These are phyloP conservation scores for Mus musculus DNA, from an alignment of 2,113 vertebrate species.

Conservation along the genomic window GRCm39 chr6:144687001-144687500, in stretches of 20 bases:
- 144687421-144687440: not conserved
- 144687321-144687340: not conserved
- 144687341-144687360: not conserved
- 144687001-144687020: not conserved
- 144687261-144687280: not conserved
- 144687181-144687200: not conserved
- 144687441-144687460: not conserved
- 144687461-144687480: not conserved
- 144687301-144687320: not conserved
- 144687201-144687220: not conserved
- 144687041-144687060: not conserved
- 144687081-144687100: not conserved
- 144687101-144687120: not conserved
- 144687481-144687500: not conserved
- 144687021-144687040: not conserved
- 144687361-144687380: too few relatives aligned
- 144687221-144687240: not conserved
- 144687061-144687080: not conserved
- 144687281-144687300: too few relatives aligned
- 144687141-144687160: not conserved
- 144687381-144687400: not conserved
- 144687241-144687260: not conserved
- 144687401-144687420: fast-evolving
- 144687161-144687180: not conserved
- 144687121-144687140: not conserved